These are phyloP conservation scores for Callyntrura guangdongensis DNA, from an alignment of 2,888 invertebrate species.

Conservation along the genomic window DNA sequence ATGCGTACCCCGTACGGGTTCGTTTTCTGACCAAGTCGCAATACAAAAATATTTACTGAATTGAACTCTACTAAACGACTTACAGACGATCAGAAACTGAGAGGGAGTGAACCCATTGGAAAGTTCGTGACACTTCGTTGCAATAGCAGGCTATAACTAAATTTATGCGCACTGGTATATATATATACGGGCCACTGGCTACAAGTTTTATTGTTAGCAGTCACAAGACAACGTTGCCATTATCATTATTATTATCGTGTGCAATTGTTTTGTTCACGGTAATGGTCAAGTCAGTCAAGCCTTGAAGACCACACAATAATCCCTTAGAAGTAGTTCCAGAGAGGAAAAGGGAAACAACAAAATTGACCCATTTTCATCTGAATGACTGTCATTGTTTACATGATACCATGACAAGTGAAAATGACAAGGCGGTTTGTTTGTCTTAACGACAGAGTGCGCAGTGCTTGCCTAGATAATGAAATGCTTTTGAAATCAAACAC, in stretches of 20 bases:
- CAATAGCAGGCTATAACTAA: too few relatives aligned
- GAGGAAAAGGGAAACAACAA: neutral
- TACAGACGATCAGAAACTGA: too few relatives aligned
- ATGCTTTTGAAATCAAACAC: neutral
- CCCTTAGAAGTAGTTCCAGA: slow-evolving; percentile 25
- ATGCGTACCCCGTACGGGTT: too few relatives aligned
- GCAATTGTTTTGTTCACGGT: neutral
- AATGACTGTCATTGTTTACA: slow-evolving; percentile 30
- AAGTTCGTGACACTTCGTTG: too few relatives aligned
- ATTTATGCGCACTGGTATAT: too few relatives aligned
- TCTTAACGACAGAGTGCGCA: neutral
- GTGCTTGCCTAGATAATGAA: too few relatives aligned
- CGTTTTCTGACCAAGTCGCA: too few relatives aligned
- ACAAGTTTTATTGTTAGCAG: too few relatives aligned
- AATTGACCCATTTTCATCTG: slow-evolving; percentile 16
- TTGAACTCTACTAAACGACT: too few relatives aligned
- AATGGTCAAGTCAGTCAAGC: slow-evolving; percentile 35
- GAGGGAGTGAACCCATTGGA: too few relatives aligned
- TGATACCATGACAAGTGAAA: neutral
- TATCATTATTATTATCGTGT: neutral
- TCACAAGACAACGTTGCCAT: neutral
- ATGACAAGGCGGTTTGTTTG: slow-evolving; percentile 18
- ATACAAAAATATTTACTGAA: too few relatives aligned
- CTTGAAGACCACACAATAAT: neutral
- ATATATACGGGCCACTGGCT: too few relatives aligned